Conservation (phyloP, 1,140 invertebrate genomes). For the Drosophila pachea region DNA sequence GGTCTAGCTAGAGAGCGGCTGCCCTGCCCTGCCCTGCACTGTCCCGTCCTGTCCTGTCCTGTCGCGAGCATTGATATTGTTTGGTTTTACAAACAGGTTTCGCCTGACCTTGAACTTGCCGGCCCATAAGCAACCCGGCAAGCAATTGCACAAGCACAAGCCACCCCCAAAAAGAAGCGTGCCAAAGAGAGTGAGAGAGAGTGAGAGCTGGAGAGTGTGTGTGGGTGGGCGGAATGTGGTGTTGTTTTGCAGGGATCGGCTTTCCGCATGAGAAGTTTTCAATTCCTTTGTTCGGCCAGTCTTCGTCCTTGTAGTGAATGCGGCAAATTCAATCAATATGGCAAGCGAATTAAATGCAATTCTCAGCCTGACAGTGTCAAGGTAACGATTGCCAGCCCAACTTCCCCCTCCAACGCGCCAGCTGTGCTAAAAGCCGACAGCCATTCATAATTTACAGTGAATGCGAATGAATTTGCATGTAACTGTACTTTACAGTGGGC, state of each 20-base stretch:
- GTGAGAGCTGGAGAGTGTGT: too few relatives aligned
- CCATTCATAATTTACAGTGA: too few relatives aligned
- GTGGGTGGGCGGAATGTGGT: too few relatives aligned
- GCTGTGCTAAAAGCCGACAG: too few relatives aligned
- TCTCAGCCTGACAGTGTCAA: slow-evolving; percentile 24
- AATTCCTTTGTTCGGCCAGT: too few relatives aligned
- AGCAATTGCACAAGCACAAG: not conserved
- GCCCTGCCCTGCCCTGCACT: not conserved
- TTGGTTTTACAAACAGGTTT: not conserved
- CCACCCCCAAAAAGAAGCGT: slow-evolving; percentile 24
- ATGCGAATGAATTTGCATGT: too few relatives aligned
- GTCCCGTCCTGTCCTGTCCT: too few relatives aligned
- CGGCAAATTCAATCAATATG: slow-evolving; percentile 63
- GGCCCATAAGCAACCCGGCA: slow-evolving; percentile 30
- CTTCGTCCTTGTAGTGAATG: slow-evolving; percentile 28
- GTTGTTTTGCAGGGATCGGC: not conserved
- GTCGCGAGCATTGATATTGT: too few relatives aligned
- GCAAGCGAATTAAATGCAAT: slow-evolving; percentile 51
- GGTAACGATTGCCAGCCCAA: not conserved
- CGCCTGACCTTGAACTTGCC: slow-evolving; percentile 62
- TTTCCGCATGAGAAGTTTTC: too few relatives aligned
- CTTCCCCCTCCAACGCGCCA: not conserved
- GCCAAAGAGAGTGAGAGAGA: not conserved
- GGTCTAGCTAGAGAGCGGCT: slow-evolving; percentile 6
- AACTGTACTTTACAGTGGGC: too few relatives aligned